Base-by-base conservation (phyloP, 92 coral and sea anemone species). In the Zoanthus gigantus region DNA sequence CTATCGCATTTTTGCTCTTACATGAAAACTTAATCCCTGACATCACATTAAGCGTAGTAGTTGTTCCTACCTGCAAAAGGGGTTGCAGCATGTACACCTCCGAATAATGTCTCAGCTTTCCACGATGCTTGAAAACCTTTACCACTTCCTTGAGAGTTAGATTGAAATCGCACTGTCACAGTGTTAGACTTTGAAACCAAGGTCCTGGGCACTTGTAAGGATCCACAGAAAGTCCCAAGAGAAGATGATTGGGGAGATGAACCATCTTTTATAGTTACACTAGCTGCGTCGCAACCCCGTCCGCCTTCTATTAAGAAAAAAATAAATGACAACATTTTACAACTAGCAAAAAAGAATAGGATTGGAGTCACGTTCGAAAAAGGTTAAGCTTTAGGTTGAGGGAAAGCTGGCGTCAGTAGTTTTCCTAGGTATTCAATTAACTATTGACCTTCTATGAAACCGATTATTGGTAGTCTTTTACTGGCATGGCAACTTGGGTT, bases 201-300 rank as follows among this genome's bases (percentile, higher is more conserved):
- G 11, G 53, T 23, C 5, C 50, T 81, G 61, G 61, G 75, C 63
- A 12, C 7, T 3, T 44, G 31, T 16, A 37, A 47, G 17, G 74
- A 45, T 4, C 85, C 85, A 66, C 85, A 81, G 61, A 81, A 81
- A 7, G 73, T 81, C 57, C 75, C 65, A 53, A 81, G 75, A 44
- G 34, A 28, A 13, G 45, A 42, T 9, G 75, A 42, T 15, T n/a
- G 74, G 56, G 28, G 45, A 17, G 74, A 46, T 17, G 61, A 23
- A 11, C 85, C 85, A 14, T 81, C 85, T 34, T 16, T 53, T 46
- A 81, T 60, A 66, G 23, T 65, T 6, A 81, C 85, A 14, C 34
- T 65, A n/a, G 65, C 85, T 29, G 16, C 71, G 46, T 81, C 76
- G 60, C 85, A 81, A 2, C 85, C 85, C 47, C 60, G 66, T 31